These are phyloP conservation scores for Rousettus leschenaultii DNA, from an alignment of 2,113 vertebrate species.

Conservation along the genomic window DNA sequence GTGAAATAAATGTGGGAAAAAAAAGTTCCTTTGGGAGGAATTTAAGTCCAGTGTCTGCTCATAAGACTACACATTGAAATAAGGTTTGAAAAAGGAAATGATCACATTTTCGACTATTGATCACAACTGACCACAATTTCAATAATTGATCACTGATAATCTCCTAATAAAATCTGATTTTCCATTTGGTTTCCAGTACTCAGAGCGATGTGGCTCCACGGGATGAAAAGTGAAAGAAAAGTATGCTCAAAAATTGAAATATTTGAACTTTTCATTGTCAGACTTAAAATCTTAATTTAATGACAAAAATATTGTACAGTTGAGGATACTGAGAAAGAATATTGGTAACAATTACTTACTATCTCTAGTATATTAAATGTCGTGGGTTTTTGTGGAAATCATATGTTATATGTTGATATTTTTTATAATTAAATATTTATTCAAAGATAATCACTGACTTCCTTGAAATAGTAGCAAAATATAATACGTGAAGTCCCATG, in stretches of 20 bases:
- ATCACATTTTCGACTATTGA: background rate
- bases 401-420: background rate
- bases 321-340: background rate
- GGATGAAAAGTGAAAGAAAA: background rate
- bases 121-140: too few species aligned
- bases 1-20: background rate
- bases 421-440: background rate
- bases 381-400: background rate
- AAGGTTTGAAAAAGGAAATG: background rate
- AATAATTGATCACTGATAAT: background rate
- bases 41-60: background rate
- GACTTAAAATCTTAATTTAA: background rate
- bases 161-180: background rate
- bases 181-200: background rate
- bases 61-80: background rate
- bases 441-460: background rate
- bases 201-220: background rate
- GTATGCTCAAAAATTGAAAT: background rate
- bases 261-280: background rate
- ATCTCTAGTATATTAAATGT: background rate
- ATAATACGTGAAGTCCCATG: background rate
- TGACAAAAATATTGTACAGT: background rate
- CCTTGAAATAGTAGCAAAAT: background rate
- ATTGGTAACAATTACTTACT: background rate
- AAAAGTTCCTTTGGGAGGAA: background rate